Conservation (phyloP, 2,797 vertebrate species). For the Myotis findleyi region DNA sequence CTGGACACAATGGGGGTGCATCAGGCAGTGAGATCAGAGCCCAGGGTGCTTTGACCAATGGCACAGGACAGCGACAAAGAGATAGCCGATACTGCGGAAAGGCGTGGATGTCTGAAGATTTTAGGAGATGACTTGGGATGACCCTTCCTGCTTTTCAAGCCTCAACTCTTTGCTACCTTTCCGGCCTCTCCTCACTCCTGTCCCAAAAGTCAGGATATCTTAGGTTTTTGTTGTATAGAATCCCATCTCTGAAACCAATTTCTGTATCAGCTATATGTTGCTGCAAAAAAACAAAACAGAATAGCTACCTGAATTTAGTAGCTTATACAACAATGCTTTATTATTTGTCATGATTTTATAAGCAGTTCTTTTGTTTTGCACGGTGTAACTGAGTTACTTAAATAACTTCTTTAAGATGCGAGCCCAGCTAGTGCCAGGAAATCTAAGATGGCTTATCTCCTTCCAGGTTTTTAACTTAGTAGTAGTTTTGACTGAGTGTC, state of each 20-base stretch:
- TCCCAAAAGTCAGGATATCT: background rate
- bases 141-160: background rate
- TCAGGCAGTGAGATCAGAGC: background rate
- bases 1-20: background rate
- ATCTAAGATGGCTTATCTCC: background rate
- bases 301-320: background rate
- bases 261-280: background rate
- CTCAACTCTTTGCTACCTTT: background rate
- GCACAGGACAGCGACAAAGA: background rate
- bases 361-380: background rate
- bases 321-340: background rate
- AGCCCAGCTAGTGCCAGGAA: background rate
- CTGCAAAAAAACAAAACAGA: background rate
- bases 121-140: background rate
- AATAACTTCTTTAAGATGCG: background rate
- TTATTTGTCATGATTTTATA: background rate
- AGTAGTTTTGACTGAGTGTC: background rate
- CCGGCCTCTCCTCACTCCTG: background rate
- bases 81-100: background rate
- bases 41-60: background rate
- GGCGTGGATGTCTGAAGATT: background rate
- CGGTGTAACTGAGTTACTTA: background rate
- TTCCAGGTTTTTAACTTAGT: background rate
- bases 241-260: background rate
- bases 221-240: background rate